A percentile compares a stretch with the other conserved stretches of the same genome.
phyloP scores from a whole-genome alignment of 2,797 vertebrate genomes.

The Glyptemys insculpta region DNA sequence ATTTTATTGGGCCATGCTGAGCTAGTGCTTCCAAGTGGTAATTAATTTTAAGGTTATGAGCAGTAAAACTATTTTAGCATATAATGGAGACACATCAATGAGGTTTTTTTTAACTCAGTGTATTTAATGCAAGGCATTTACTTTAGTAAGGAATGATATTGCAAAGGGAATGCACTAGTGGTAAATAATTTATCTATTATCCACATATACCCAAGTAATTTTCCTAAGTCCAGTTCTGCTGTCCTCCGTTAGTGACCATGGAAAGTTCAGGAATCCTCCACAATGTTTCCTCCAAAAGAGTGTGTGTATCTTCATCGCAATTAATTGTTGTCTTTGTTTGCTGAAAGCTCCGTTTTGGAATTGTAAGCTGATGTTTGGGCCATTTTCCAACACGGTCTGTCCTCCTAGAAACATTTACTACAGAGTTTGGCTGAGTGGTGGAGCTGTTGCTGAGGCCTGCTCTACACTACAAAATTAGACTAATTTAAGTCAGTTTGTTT shows the following conservation, averaged over 20 bases:
- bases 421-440: too few species aligned
- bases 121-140: not conserved
- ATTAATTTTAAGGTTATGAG: not conserved
- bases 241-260: not conserved
- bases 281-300: not conserved
- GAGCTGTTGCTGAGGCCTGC: too few species aligned
- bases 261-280: not conserved
- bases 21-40: not conserved
- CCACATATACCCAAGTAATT: not conserved
- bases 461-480: too few species aligned
- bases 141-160: not conserved
- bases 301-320: not conserved
- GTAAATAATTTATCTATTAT: not conserved
- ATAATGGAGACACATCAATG: not conserved
- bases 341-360: not conserved
- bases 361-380: not conserved
- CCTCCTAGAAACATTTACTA: too few species aligned
- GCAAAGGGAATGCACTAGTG: not conserved
- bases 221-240: not conserved
- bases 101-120: not conserved
- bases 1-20: not conserved
- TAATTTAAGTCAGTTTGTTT: too few species aligned
- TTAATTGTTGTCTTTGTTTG: not conserved
- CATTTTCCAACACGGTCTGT: not conserved
- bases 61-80: not conserved